Evolutionary conservation across 2,797 vertebrate species (phyloP).

Genomic region (Meda fulgida): DNA sequence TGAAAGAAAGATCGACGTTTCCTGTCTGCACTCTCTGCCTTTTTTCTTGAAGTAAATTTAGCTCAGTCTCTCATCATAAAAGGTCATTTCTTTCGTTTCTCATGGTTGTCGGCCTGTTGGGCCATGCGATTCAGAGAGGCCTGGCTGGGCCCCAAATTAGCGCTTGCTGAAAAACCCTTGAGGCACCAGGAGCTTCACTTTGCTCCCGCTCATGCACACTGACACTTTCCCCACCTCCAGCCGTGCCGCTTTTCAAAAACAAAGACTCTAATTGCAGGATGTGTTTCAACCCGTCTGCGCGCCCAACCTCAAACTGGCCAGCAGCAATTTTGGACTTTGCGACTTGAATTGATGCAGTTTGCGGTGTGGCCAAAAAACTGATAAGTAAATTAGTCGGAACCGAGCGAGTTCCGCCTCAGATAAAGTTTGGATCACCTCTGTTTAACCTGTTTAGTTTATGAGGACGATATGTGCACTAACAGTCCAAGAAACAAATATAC

Average conservation of each 20-base stretch:
- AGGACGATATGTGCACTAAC: not conserved
- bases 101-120: constrained; percentile 72
- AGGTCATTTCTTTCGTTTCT: constrained; percentile 8
- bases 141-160: constrained; percentile 75
- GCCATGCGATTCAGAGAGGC: constrained; percentile 69
- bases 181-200: constrained; percentile 68
- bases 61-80: not conserved
- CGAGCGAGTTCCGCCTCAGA: not conserved
- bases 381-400: constrained; percentile 14
- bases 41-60: constrained; percentile 29
- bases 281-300: constrained; percentile 18
- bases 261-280: constrained; percentile 37
- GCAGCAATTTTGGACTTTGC: constrained; percentile 24
- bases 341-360: constrained; percentile 23
- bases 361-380: not conserved
- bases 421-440: constrained; percentile 24
- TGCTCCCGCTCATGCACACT: constrained; percentile 72
- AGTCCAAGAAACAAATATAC: constrained; percentile 6
- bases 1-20: not conserved
- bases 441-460: constrained; percentile 3
- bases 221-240: constrained; percentile 62
- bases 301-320: constrained; percentile 28
- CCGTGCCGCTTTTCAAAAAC: constrained; percentile 24
- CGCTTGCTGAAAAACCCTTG: constrained; percentile 70
- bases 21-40: not conserved